Percentiles rank a stretch among this genome's conserved stretches.
Evolutionary conservation across 2,113 vertebrate genomes (phyloP).

Genomic region (Eubucco bourcierii): DNA sequence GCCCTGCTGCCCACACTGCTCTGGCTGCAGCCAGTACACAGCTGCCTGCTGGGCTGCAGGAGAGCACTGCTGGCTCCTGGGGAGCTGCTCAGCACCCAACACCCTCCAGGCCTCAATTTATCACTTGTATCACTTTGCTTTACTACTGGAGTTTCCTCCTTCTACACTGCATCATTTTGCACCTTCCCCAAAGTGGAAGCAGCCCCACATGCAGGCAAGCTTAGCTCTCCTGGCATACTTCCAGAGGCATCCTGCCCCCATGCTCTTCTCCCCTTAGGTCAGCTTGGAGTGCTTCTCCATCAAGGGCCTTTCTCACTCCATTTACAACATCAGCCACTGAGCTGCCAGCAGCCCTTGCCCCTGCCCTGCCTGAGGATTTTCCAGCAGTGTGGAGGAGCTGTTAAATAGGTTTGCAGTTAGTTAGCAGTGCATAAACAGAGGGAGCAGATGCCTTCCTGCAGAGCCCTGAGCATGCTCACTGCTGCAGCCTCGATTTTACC

Average conservation of each 20-base stretch:
- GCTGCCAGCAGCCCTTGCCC: conserved; percentile 10
- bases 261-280: conserved; percentile 54
- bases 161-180: conserved; percentile 27
- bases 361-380: conserved; percentile 42
- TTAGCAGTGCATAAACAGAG: conserved; percentile 31
- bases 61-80: too few relatives aligned
- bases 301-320: conserved; percentile 43
- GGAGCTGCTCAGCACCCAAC: too few relatives aligned
- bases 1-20: too few relatives aligned
- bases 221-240: conserved; percentile 31
- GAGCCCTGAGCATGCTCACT: conserved; percentile 16
- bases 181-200: conserved; percentile 39
- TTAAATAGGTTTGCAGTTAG: conserved; percentile 57
- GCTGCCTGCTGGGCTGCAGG: too few relatives aligned
- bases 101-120: too few relatives aligned
- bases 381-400: conserved; percentile 27
- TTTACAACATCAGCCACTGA: conserved; percentile 33
- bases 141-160: background rate
- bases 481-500: background rate
- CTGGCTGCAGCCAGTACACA: too few relatives aligned
- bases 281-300: conserved; percentile 28
- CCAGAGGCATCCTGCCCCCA: background rate
- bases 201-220: conserved; percentile 3
- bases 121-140: too few relatives aligned
- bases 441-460: conserved; percentile 32